These are phyloP conservation scores for Trachurus trachurus DNA, from an alignment of 2,797 vertebrate genomes.

Conservation along the genomic window DNA sequence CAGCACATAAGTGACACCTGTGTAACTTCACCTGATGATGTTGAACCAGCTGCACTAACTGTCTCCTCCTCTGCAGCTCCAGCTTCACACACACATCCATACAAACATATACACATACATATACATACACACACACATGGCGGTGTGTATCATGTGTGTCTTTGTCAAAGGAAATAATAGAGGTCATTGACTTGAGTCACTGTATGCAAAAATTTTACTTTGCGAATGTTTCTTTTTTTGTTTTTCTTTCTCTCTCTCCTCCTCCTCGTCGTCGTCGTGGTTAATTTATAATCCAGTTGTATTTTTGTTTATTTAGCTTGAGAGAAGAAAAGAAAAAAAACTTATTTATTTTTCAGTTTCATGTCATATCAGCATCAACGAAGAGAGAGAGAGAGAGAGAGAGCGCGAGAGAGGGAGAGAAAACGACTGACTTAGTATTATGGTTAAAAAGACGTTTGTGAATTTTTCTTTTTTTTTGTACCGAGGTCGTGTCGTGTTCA, in stretches of 20 bases:
- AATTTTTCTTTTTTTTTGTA: conserved; percentile 64
- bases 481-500: conserved; percentile 57
- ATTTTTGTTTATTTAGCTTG: conserved; percentile 82
- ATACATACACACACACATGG: conserved; percentile 29
- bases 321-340: conserved; percentile 67
- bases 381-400: conserved; percentile 53
- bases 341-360: conserved; percentile 87
- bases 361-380: conserved; percentile 72
- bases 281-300: conserved; percentile 89
- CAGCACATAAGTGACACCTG: conserved; percentile 72
- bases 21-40: conserved; percentile 48
- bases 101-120: conserved; percentile 17
- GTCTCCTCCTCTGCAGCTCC: conserved; percentile 72
- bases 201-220: conserved; percentile 83
- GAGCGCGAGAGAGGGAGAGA: too few species aligned
- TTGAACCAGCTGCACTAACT: conserved; percentile 79
- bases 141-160: conserved; percentile 56
- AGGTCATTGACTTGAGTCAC: conserved; percentile 80
- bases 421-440: conserved; percentile 75
- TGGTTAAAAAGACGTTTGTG: conserved; percentile 60
- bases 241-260: too few species aligned
- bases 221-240: conserved; percentile 79
- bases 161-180: conserved; percentile 75
- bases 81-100: conserved; percentile 51
- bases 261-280: conserved; percentile 62